phyloP scores from a whole-genome alignment of 2,797 vertebrate genomes.

The Malacoctenus gilli region DNA sequence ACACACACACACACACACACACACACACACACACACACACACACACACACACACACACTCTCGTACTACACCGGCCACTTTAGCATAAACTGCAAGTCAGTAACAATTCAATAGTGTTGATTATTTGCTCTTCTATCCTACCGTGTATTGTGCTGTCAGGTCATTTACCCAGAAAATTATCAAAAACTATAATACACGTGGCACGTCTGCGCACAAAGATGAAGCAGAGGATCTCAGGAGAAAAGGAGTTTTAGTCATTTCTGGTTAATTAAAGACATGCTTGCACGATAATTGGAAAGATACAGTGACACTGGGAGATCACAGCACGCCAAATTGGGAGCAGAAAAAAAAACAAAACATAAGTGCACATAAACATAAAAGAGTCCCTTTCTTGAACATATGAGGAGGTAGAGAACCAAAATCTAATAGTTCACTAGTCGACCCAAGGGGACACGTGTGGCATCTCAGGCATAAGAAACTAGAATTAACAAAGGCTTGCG shows the following conservation, averaged over 20 bases:
- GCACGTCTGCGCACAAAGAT: conserved; percentile 57
- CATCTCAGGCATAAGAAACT: conserved; percentile 50
- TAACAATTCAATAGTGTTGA: conserved; percentile 70
- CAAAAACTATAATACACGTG: conserved; percentile 68
- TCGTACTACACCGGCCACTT: conserved; percentile 55
- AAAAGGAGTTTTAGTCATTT: conserved; percentile 56
- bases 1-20: conserved; percentile 45
- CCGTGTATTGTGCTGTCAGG: conserved; percentile 69
- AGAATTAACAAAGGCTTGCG: conserved; percentile 47
- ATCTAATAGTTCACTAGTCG: conserved; percentile 59
- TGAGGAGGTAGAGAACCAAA: conserved; percentile 76
- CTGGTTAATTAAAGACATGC: conserved; percentile 68
- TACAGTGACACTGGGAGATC: conserved; percentile 63
- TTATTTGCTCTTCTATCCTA: conserved; percentile 66
- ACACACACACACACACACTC: conserved; percentile 46
- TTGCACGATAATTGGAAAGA: conserved; percentile 58
- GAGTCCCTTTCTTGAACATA: conserved; percentile 77
- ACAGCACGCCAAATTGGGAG: conserved; percentile 51
- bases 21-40: conserved; percentile 50
- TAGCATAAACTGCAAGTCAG: conserved; percentile 63
- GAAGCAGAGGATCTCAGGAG: conserved; percentile 59
- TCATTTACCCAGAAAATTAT: conserved; percentile 48
- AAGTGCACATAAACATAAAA: conserved; percentile 75
- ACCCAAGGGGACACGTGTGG: conserved; percentile 42
- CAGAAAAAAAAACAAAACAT: conserved; percentile 21